phyloP scores from a whole-genome alignment of 1,140 invertebrate species.

The Drosophila leontia region DNA sequence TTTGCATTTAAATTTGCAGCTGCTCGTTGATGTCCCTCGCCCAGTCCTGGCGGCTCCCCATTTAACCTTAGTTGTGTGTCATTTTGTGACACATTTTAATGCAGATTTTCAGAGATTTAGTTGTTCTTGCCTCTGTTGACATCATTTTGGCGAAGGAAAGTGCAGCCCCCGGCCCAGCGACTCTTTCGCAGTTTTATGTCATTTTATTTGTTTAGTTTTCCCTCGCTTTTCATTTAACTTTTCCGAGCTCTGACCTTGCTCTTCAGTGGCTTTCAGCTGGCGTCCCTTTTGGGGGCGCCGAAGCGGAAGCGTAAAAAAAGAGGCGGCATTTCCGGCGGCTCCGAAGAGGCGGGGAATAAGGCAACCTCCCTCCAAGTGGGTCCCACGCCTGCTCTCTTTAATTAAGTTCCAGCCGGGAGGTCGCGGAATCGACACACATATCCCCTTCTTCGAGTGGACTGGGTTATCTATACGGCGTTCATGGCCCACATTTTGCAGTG shows the following conservation, averaged over 20 bases:
- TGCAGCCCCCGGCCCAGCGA: constrained; percentile 14
- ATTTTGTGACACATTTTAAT: constrained; percentile 47
- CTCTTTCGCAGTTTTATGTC: constrained; percentile 35
- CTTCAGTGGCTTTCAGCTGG: constrained; percentile 36
- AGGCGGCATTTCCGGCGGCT: constrained; percentile 5
- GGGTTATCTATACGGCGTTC: neutral
- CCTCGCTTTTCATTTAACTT: constrained; percentile 38
- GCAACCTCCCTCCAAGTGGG: neutral
- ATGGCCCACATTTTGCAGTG: constrained; percentile 35
- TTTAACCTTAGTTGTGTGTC: neutral
- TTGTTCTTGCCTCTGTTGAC: constrained; percentile 50
- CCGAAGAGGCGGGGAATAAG: neutral
- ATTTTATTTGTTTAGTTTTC: constrained; percentile 72
- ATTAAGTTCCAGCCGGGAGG: neutral
- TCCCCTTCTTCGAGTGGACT: neutral
- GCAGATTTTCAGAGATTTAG: constrained; percentile 31
- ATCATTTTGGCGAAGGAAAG: constrained; percentile 65
- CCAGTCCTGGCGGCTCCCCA: neutral
- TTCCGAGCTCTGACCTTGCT: constrained; percentile 32
- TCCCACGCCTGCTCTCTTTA: neutral
- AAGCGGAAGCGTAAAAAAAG: constrained; percentile 59
- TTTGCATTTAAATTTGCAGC: constrained; percentile 35
- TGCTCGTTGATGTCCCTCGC: neutral
- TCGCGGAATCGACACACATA: neutral
- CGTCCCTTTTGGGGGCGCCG: constrained; percentile 45